These are phyloP conservation scores for Harlomillsia oculata DNA, from an alignment of 1,140 invertebrate species.

Conservation along the genomic window DNA sequence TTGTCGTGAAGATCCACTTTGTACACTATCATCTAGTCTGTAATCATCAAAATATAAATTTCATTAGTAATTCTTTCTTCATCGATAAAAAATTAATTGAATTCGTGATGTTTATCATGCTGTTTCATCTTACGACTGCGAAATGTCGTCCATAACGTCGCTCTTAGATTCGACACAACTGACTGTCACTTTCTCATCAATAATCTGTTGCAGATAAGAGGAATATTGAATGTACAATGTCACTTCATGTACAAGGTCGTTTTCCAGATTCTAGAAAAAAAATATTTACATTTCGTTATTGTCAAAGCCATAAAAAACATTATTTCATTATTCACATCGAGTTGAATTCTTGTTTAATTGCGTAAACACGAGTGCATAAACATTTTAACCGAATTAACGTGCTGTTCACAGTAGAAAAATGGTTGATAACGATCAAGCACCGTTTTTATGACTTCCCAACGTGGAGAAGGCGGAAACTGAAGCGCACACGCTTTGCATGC, in stretches of 20 bases:
- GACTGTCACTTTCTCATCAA: conserved; percentile 33
- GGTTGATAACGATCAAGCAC: no score
- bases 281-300: not conserved
- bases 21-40: conserved; percentile 1
- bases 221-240: conserved; percentile 35
- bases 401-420: no score
- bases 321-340: conserved; percentile 8
- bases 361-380: not conserved
- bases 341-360: not conserved
- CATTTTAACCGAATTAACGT: no score
- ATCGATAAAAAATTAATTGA: no score
- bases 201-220: conserved; percentile 32
- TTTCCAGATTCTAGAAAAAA: conserved; percentile 24
- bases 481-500: no score
- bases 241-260: conserved; percentile 26
- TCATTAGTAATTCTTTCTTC: not conserved
- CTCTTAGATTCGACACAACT: conserved; percentile 23
- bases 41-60: not conserved
- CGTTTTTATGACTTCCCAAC: no score
- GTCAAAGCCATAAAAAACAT: not conserved
- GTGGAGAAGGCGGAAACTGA: no score
- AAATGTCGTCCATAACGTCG: conserved; percentile 4
- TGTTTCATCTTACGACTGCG: conserved; percentile 5
- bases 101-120: not conserved
- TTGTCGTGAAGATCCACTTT: conserved; percentile 12